phyloP scores from a whole-genome alignment of 2,113 vertebrate species.

The Triplophysa siluroides region DNA sequence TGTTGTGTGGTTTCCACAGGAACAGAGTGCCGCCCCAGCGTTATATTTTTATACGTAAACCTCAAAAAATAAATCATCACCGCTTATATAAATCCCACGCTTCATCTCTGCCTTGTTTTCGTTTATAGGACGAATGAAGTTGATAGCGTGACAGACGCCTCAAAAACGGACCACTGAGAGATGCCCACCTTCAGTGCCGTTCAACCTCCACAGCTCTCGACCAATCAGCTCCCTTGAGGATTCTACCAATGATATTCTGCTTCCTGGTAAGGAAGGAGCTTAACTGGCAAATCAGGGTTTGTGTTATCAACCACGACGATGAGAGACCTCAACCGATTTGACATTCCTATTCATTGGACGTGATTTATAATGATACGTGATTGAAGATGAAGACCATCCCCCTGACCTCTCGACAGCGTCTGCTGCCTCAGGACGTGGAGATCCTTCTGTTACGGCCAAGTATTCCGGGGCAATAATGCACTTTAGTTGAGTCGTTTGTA shows the following conservation, averaged over 20 bases:
- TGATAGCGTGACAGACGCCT: constrained; percentile 66
- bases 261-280: background rate
- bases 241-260: background rate
- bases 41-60: background rate
- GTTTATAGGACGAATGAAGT: constrained; percentile 73
- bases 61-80: too few relatives aligned
- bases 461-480: constrained; percentile 69
- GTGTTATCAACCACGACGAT: background rate
- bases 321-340: constrained; percentile 18
- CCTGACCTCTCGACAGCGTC: constrained; percentile 1
- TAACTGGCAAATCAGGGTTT: constrained; percentile 43
- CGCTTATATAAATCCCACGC: background rate
- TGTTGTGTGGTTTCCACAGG: background rate
- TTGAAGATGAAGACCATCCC: background rate
- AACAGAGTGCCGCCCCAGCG: background rate
- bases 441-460: constrained; percentile 58
- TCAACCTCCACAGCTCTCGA: background rate
- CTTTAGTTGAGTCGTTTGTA: constrained; percentile 66
- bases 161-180: background rate
- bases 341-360: background rate
- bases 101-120: background rate
- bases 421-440: constrained; percentile 45
- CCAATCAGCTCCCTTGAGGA: constrained; percentile 1
- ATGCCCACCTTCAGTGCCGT: constrained; percentile 41
- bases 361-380: background rate